A percentile compares a stretch with the other conserved stretches of the same genome.
These are phyloP conservation scores for Eledona agricola DNA, from an alignment of 2,888 invertebrate species.

Conservation along the genomic window DNA sequence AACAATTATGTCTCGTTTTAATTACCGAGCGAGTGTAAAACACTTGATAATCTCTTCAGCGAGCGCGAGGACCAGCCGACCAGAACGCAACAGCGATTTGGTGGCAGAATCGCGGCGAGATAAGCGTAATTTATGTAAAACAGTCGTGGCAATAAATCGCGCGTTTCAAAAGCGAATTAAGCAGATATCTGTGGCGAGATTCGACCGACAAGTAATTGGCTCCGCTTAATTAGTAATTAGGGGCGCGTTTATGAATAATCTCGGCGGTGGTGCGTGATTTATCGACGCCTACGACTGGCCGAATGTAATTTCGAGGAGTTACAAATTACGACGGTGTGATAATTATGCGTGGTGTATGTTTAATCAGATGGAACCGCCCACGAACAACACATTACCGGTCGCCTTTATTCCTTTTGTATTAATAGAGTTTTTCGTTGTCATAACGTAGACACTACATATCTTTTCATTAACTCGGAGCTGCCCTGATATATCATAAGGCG, in stretches of 20 bases:
- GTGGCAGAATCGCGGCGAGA: constrained; percentile 24
- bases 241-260: constrained; percentile 53
- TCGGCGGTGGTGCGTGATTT: constrained; percentile 46
- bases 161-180: constrained; percentile 41
- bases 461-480: constrained; percentile 60
- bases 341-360: constrained; percentile 58
- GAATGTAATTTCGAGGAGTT: constrained; percentile 55
- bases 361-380: constrained; percentile 60
- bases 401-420: constrained; percentile 54
- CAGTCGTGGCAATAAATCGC: constrained; percentile 33
- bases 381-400: constrained; percentile 57
- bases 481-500: constrained; percentile 60
- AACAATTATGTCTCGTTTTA: constrained; percentile 29
- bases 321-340: constrained; percentile 60
- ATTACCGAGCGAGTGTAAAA: no score
- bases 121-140: constrained; percentile 39
- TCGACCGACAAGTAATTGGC: constrained; percentile 47
- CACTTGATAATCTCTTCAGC: no score
- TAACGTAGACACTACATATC: constrained; percentile 61
- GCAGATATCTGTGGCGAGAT: constrained; percentile 45
- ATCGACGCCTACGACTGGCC: constrained; percentile 46
- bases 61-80: no score
- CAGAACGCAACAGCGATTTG: no score
- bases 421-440: constrained; percentile 55
- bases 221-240: constrained; percentile 51